Conservation (phyloP, 2,797 vertebrate species). For the Ceyx erithaca region DNA sequence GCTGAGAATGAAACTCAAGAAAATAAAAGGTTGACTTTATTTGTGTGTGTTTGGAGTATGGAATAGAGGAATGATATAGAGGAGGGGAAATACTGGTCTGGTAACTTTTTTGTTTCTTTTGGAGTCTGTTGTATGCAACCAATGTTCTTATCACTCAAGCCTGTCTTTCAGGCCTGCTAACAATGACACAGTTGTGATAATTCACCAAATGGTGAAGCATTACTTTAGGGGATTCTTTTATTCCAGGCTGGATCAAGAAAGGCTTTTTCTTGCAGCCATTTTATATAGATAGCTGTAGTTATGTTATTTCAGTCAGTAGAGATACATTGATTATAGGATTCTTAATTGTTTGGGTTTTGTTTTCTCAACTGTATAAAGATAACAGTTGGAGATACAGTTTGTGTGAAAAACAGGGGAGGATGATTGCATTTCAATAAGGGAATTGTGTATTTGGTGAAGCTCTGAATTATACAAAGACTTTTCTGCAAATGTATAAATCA, state of each 20-base stretch:
- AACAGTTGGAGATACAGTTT: neutral
- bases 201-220: neutral
- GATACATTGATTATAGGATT: neutral
- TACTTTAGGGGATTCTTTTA: neutral
- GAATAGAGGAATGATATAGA: rapidly evolving
- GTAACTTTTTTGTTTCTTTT: neutral
- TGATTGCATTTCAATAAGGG: neutral
- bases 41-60: neutral
- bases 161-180: neutral
- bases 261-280: neutral
- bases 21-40: neutral
- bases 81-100: neutral
- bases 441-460: neutral
- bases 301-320: neutral
- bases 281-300: neutral
- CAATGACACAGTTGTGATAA: neutral
- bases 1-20: neutral
- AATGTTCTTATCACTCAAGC: neutral
- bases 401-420: neutral
- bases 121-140: neutral
- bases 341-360: neutral
- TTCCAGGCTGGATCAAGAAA: neutral
- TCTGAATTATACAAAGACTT: neutral
- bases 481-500: neutral
- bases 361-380: neutral